A percentile compares a stretch with the other conserved stretches of the same genome.
Conservation (phyloP, 1,140 invertebrate species). For the Nylanderia fulva region DNA sequence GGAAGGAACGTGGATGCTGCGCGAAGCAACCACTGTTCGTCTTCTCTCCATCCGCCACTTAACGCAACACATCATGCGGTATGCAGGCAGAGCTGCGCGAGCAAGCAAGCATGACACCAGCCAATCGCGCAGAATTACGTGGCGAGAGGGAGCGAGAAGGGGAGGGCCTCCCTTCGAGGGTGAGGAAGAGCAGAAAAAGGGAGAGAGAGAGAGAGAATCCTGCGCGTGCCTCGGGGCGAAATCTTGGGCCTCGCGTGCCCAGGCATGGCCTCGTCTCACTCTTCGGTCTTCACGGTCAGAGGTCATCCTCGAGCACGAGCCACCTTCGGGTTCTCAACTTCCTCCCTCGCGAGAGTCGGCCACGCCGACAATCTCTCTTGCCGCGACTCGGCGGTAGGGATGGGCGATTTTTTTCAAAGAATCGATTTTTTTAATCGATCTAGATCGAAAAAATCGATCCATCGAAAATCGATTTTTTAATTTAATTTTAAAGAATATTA, state of each 20-base stretch:
- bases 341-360: slow-evolving; percentile 59
- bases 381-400: too few species aligned
- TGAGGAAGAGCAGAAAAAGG: slow-evolving; percentile 18
- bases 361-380: too few species aligned
- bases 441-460: too few species aligned
- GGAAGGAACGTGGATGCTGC: slow-evolving; percentile 28
- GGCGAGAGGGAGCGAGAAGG: slow-evolving; percentile 61
- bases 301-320: slow-evolving; percentile 85
- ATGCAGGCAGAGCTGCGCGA: slow-evolving; percentile 61
- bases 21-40: slow-evolving; percentile 67
- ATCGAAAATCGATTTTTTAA: too few species aligned
- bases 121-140: slow-evolving; percentile 80
- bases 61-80: slow-evolving; percentile 63
- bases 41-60: slow-evolving; percentile 66
- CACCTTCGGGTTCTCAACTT: slow-evolving; percentile 80
- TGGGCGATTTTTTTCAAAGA: too few species aligned
- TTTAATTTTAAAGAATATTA: too few species aligned
- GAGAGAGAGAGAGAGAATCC: slow-evolving; percentile 54
- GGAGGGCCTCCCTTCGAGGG: not conserved
- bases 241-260: slow-evolving; percentile 83
- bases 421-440: too few species aligned
- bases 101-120: slow-evolving; percentile 72
- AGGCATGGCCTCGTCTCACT: slow-evolving; percentile 80
- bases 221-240: slow-evolving; percentile 82
- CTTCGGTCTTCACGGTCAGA: slow-evolving; percentile 82